Conservation (phyloP, 2,113 vertebrate species). For the Embiotoca jacksoni region DNA sequence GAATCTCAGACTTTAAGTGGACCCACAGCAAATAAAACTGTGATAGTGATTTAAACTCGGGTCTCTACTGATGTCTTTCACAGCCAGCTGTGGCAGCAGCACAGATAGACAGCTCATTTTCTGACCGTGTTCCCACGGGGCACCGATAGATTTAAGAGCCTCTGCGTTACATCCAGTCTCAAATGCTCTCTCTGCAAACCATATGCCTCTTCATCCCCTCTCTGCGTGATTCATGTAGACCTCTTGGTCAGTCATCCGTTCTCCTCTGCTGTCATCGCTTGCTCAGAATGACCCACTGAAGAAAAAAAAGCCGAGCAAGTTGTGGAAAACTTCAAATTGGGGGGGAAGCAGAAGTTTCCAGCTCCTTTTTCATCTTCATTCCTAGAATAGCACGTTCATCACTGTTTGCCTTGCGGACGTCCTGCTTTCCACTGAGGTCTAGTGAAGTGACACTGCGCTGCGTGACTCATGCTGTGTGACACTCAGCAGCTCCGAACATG, state of each 20-base stretch:
- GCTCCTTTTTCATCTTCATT: conserved; percentile 71
- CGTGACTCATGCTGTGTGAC: conserved; percentile 68
- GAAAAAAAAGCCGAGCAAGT: conserved; percentile 19
- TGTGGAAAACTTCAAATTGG: conserved; percentile 65
- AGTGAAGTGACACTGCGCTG: conserved; percentile 64
- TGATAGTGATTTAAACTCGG: conserved; percentile 59
- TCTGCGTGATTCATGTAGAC: conserved; percentile 65
- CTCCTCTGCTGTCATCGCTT: conserved; percentile 64
- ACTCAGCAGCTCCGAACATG: conserved; percentile 51
- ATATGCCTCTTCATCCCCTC: conserved; percentile 41
- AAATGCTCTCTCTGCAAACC: conserved; percentile 54
- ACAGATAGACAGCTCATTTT: conserved; percentile 73
- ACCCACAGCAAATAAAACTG: conserved; percentile 45
- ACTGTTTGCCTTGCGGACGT: conserved; percentile 69
- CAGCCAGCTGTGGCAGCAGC: conserved; percentile 67
- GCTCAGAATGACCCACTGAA: conserved; percentile 55
- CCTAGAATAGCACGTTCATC: conserved; percentile 70
- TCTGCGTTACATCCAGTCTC: conserved; percentile 64
- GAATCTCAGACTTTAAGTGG: conserved; percentile 17
- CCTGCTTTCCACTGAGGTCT: conserved; percentile 73
- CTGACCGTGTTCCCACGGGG: conserved; percentile 44
- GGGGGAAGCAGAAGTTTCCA: conserved; percentile 67
- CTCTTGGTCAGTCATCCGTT: conserved; percentile 57
- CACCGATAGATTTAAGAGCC: conserved; percentile 64
- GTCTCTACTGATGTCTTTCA: conserved; percentile 66